A percentile compares a stretch with the other conserved stretches of the same genome.
phyloP scores from a whole-genome alignment of 2,888 invertebrate genomes.

The Alentia gelatinosa region DNA sequence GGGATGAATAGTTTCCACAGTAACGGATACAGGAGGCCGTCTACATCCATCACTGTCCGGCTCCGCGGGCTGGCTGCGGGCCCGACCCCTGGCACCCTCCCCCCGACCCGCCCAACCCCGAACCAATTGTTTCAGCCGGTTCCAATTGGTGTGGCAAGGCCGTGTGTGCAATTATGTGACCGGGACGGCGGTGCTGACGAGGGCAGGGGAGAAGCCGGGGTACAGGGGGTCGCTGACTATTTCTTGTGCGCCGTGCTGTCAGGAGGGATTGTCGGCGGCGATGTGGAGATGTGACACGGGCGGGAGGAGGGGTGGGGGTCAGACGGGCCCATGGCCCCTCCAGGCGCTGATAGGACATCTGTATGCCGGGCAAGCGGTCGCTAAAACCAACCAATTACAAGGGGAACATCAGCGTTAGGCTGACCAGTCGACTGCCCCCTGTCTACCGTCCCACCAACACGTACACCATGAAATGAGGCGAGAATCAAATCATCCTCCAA shows the following conservation, averaged over 20 bases:
- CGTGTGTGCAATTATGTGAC: background rate
- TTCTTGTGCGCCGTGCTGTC: slow-evolving; percentile 8
- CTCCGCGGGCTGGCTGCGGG: background rate
- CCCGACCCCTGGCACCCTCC: background rate
- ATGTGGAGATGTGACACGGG: background rate
- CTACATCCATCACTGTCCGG: background rate
- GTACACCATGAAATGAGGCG: background rate
- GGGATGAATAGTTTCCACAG: background rate
- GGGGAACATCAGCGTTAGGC: background rate
- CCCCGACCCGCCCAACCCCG: background rate
- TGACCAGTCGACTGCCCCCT: background rate
- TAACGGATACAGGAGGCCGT: background rate
- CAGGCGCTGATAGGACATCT: background rate
- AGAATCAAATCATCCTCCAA: background rate
- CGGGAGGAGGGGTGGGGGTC: background rate
- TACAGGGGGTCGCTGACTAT: background rate
- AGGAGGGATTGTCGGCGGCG: background rate
- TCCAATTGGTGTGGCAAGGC: background rate
- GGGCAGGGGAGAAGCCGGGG: background rate
- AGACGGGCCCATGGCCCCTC: background rate
- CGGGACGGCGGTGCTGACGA: background rate
- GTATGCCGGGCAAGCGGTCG: background rate
- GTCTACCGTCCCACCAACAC: background rate
- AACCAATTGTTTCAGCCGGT: background rate
- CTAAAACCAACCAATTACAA: slow-evolving; percentile 43